Percentiles rank a stretch among this genome's conserved stretches.
phyloP scores from a whole-genome alignment of 2,797 vertebrate species.

The Rhodeus uyekii region DNA sequence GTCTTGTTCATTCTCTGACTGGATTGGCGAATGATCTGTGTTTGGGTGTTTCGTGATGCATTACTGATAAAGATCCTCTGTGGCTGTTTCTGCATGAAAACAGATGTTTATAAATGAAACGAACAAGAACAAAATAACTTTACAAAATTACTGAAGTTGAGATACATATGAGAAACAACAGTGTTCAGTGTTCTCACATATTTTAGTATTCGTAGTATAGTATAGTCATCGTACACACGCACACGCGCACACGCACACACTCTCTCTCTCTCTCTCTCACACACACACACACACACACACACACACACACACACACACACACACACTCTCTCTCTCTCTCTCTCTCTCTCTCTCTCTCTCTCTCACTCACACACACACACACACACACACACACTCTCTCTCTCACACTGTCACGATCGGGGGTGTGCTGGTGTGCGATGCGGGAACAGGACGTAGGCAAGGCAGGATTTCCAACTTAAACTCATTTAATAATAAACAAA shows the following conservation, averaged over 20 bases:
- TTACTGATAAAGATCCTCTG: constrained; percentile 2
- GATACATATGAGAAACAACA: not conserved
- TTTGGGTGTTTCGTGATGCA: not conserved
- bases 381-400: too few relatives aligned
- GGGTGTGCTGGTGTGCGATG: too few relatives aligned
- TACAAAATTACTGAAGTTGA: not conserved
- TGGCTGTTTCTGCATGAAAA: not conserved
- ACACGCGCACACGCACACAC: too few relatives aligned
- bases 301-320: too few relatives aligned
- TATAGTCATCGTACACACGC: constrained; percentile 5
- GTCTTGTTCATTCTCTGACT: not conserved
- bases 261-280: not conserved
- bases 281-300: constrained; percentile 18
- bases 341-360: too few relatives aligned
- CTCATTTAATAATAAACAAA: too few relatives aligned
- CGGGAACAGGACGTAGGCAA: too few relatives aligned
- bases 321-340: too few relatives aligned
- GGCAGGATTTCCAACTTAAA: too few relatives aligned
- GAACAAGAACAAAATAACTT: not conserved
- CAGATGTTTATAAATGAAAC: not conserved
- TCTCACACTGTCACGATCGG: too few relatives aligned
- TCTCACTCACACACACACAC: too few relatives aligned
- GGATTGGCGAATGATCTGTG: not conserved
- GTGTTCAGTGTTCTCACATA: not conserved
- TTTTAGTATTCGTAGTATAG: too few relatives aligned